Conservation (phyloP, 1,140 invertebrate genomes). For the Grapholita molesta region DNA sequence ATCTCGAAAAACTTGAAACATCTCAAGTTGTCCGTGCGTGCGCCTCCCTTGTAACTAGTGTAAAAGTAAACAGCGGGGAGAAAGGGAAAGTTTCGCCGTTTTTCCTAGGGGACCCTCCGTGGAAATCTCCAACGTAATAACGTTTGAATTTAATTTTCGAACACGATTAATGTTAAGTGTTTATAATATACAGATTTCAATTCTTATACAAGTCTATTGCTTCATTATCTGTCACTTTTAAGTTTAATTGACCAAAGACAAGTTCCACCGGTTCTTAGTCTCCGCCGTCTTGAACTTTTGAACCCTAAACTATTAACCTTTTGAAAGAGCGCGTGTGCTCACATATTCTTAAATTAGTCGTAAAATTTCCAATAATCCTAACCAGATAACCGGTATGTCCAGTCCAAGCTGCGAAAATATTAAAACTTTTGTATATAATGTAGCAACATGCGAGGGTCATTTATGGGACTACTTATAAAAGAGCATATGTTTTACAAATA, state of each 20-base stretch:
- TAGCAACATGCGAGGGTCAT: slow-evolving; percentile 59
- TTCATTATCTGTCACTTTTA: background rate
- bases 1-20: slow-evolving; percentile 13
- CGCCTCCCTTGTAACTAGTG: slow-evolving; percentile 59
- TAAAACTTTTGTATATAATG: slow-evolving; percentile 66
- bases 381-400: slow-evolving; percentile 42
- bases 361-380: slow-evolving; percentile 67
- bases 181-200: background rate
- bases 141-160: slow-evolving; percentile 54
- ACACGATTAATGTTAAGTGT: slow-evolving; percentile 20
- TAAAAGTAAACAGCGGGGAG: slow-evolving; percentile 60
- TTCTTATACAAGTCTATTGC: background rate
- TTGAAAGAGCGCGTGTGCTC: slow-evolving; percentile 41
- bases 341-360: slow-evolving; percentile 71
- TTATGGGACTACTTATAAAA: background rate
- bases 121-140: slow-evolving; percentile 60
- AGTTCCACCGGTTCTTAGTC: background rate
- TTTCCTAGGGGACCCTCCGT: slow-evolving; percentile 53
- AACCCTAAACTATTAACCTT: slow-evolving; percentile 37
- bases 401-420: slow-evolving; percentile 71
- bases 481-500: background rate
- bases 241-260: background rate
- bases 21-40: slow-evolving; percentile 2
- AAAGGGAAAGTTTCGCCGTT: slow-evolving; percentile 70
- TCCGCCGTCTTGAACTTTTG: slow-evolving; percentile 28